Base-by-base conservation (phyloP, 2,797 vertebrate species). In the Halcyon badia region DNA sequence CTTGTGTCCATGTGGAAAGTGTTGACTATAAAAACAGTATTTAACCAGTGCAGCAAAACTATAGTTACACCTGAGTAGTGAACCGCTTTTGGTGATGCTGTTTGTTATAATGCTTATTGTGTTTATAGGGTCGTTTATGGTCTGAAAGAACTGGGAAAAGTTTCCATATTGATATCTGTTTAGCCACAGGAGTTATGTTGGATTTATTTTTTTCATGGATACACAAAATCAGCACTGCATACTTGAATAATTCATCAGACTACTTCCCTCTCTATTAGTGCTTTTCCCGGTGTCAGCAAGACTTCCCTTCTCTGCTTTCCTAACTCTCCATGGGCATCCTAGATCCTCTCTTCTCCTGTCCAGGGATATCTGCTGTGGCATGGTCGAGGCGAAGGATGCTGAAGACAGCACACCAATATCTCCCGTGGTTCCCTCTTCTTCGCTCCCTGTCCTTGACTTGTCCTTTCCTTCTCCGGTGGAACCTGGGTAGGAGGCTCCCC, bases 1-100 rank as follows among this genome's bases (percentile, higher is more conserved):
- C 26, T 49, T 54, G 25, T 58, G 9, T 75, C 21, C 30, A 4
- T 46, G 16, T 33, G 5, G 44, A 5, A 68, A 77, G 26, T 44
- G 31, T 42, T 87, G 31, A 66, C 57, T 81, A 7, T 77, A 71
- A 85, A 75, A 60, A 24, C 8, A 33, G 5, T 60, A 26, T 91
- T 90, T 92, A 61, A 65, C 33, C n/a, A 64, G 25, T 77, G 25
- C 24, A 71, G n/a, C 22, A 71, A 21, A 89, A 76, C 21, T 75
- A 10, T n/a, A 66, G n/a, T 28, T 73, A 44, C 20, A 51, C 11
- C 64, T 57, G 49, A 54, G 21, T 72, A 78, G 37, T 65, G 46
- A 46, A 75, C 5, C 41, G 30, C 26, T 14, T 85, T 87, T 91
- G 70, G n/a, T 65, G 26, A 21, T 42, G 37, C 14, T 79, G 13